Percentiles rank a stretch among this genome's conserved stretches.
phyloP scores from a whole-genome alignment of 1,140 invertebrate species.

The Psilanteris sp. region DNA sequence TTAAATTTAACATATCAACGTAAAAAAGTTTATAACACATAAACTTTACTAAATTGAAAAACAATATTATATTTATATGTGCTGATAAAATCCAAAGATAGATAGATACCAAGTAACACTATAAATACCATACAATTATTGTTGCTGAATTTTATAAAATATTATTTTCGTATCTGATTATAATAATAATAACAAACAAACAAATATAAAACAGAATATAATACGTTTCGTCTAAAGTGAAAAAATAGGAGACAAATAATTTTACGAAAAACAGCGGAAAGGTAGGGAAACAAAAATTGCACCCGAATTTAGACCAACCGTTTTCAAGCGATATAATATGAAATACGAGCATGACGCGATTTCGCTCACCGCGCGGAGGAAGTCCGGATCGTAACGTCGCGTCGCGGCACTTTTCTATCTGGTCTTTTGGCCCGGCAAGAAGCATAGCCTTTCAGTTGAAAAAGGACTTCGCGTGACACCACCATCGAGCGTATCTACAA shows the following conservation, averaged over 20 bases:
- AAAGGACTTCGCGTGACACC: slow-evolving; percentile 42
- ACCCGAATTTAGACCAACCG: slow-evolving; percentile 32
- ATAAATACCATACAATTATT: too few relatives aligned
- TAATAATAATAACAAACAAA: too few relatives aligned
- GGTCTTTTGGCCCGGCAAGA: slow-evolving; percentile 64
- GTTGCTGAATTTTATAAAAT: too few relatives aligned
- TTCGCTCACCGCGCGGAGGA: slow-evolving; percentile 67
- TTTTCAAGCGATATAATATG: slow-evolving; percentile 77
- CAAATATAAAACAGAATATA: too few relatives aligned
- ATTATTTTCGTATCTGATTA: too few relatives aligned
- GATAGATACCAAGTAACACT: too few relatives aligned
- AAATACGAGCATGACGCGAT: slow-evolving; percentile 72
- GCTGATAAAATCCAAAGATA: too few relatives aligned
- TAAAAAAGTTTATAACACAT: too few relatives aligned
- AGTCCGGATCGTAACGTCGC: slow-evolving; percentile 75
- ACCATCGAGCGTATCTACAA: slow-evolving; percentile 50
- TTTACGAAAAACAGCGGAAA: slow-evolving; percentile 22
- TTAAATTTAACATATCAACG: too few relatives aligned
- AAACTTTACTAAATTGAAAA: too few relatives aligned
- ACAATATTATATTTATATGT: too few relatives aligned
- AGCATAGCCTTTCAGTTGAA: slow-evolving; percentile 46
- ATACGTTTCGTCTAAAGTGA: too few relatives aligned
- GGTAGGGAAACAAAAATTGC: slow-evolving; percentile 33
- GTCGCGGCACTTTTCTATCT: slow-evolving; percentile 47
- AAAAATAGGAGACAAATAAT: slow-evolving; percentile 13